Evolutionary conservation across 1,140 invertebrate species (phyloP).

Genomic region (Aphelenchoides avenae): DNA sequence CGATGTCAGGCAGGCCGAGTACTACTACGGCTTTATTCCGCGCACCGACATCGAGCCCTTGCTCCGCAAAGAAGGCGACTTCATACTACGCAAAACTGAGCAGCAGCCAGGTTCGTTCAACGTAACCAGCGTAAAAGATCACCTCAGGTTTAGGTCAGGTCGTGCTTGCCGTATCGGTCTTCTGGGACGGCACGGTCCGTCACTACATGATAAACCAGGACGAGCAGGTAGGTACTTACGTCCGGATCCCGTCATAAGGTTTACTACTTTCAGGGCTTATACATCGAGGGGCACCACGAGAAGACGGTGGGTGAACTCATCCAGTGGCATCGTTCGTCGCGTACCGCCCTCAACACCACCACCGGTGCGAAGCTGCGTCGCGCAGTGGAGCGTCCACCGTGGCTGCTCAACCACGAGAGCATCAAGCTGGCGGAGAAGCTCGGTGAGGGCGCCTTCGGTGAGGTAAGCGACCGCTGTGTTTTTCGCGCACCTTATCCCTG

Average conservation of each 20-base stretch:
- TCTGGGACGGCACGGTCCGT: conserved; percentile 14
- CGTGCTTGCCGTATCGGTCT: conserved; percentile 28
- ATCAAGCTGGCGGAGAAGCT: conserved; percentile 43
- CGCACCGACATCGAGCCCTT: conserved; percentile 35
- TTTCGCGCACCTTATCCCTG: too few relatives aligned
- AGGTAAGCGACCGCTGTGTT: conserved; percentile 7
- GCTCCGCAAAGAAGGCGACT: conserved; percentile 31
- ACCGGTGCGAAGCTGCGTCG: conserved; percentile 11
- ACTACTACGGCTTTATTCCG: conserved; percentile 28
- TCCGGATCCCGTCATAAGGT: conserved; percentile 7
- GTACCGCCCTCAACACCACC: conserved; percentile 2
- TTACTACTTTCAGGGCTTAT: not conserved
- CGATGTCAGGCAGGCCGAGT: conserved; percentile 26
- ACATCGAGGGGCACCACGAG: conserved; percentile 15
- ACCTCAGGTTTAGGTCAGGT: conserved; percentile 29
- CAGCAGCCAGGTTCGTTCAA: too few relatives aligned
- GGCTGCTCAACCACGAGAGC: conserved; percentile 48
- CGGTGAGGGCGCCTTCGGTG: conserved; percentile 48
- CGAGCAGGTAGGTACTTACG: conserved; percentile 19
- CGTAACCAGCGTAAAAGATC: too few relatives aligned
- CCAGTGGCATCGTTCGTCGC: conserved; percentile 15
- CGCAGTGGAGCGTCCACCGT: conserved; percentile 39
- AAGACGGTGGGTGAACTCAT: conserved; percentile 34
- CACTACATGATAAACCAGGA: conserved; percentile 37
- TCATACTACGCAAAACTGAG: conserved; percentile 39